These are phyloP conservation scores for Bradysia coprophila DNA, from an alignment of 1,140 invertebrate species.

Conservation along the genomic window DNA sequence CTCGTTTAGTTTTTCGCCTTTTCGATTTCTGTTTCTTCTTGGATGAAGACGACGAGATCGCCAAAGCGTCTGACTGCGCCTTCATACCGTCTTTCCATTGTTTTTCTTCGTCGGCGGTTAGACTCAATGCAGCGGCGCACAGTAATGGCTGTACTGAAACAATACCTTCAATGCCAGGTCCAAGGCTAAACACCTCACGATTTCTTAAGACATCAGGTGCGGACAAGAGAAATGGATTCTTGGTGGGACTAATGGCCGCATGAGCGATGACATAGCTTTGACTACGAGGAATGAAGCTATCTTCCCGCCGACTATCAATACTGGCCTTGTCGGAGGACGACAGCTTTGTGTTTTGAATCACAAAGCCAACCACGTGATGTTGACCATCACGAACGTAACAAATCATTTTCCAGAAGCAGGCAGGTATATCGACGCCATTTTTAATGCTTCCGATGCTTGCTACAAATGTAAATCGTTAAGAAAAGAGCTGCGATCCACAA, in stretches of 20 bases:
- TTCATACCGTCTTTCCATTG: too few relatives aligned
- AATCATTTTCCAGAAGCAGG: neutral
- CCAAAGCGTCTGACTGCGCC: too few relatives aligned
- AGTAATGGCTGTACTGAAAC: too few relatives aligned
- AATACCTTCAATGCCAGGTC: too few relatives aligned
- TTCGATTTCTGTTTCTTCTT: neutral
- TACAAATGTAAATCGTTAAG: neutral
- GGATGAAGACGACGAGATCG: neutral
- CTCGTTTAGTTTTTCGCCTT: neutral
- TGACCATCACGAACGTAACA: neutral
- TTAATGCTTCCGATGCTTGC: neutral
- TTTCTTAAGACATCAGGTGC: too few relatives aligned
- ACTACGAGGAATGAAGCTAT: neutral
- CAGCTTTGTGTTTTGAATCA: neutral
- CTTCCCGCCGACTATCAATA: neutral
- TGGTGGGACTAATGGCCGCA: neutral
- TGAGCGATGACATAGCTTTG: neutral
- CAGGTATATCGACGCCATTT: neutral
- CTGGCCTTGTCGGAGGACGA: too few relatives aligned
- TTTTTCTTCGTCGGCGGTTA: too few relatives aligned
- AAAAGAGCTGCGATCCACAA: neutral
- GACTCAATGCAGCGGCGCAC: too few relatives aligned
- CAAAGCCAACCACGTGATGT: neutral
- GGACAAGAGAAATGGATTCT: too few relatives aligned
- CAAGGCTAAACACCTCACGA: too few relatives aligned